phyloP scores from a whole-genome alignment of 2,888 invertebrate genomes.

The Luperina testacea region DNA sequence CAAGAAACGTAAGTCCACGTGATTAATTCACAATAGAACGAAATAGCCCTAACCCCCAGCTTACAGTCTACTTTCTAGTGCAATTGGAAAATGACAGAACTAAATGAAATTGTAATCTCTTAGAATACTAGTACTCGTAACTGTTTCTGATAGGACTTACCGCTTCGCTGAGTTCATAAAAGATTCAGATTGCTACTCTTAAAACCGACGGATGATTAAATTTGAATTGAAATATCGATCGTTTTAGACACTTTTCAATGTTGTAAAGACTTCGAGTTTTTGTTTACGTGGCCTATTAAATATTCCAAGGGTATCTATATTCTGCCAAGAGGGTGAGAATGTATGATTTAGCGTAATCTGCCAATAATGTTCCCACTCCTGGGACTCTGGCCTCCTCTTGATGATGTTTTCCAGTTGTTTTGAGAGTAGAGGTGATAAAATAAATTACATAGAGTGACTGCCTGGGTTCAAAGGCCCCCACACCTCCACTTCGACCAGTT shows the following conservation, averaged over 20 bases:
- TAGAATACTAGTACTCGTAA: no score
- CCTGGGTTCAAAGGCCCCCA: no score
- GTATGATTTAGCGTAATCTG: no score
- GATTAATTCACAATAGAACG: not conserved
- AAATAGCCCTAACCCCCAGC: slow-evolving; percentile 13
- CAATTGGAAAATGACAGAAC: slow-evolving; percentile 29
- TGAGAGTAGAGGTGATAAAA: not conserved
- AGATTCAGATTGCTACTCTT: slow-evolving; percentile 15
- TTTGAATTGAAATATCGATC: slow-evolving; percentile 6
- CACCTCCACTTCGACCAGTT: no score
- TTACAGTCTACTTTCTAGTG: not conserved
- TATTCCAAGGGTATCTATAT: not conserved
- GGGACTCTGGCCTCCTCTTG: not conserved
- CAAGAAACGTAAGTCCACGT: not conserved
- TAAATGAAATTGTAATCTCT: slow-evolving; percentile 55
- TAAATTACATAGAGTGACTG: not conserved
- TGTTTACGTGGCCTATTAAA: not conserved
- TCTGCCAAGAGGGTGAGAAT: not conserved
- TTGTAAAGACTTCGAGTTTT: not conserved
- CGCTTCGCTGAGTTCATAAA: slow-evolving; percentile 24
- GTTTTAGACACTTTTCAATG: not conserved
- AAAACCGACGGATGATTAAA: slow-evolving; percentile 7
- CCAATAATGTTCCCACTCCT: not conserved
- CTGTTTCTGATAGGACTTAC: slow-evolving; percentile 36
- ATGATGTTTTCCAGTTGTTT: not conserved